Evolutionary conservation across 2,797 vertebrate genomes (phyloP).

Genomic region (Coregonus ussuriensis): DNA sequence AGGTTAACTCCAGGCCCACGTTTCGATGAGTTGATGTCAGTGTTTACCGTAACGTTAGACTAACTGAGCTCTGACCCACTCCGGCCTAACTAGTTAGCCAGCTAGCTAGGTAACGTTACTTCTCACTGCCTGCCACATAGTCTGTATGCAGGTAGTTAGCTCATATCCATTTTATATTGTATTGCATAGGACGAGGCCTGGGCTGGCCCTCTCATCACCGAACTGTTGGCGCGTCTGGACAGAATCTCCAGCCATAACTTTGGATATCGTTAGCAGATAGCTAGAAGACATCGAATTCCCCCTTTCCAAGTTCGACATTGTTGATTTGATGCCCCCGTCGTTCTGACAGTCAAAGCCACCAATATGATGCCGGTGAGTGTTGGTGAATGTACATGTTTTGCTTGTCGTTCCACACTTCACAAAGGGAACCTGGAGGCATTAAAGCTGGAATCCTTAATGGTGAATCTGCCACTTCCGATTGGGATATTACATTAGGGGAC

Average conservation of each 20-base stretch:
- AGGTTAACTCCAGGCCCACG: background rate
- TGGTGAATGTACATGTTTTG: background rate
- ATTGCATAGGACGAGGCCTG: background rate
- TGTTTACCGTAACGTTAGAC: background rate
- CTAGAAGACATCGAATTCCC: background rate
- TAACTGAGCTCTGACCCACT: background rate
- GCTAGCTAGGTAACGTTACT: background rate
- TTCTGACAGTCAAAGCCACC: conserved; percentile 38
- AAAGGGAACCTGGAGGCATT: background rate
- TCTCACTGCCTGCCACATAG: background rate
- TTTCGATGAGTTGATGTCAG: background rate
- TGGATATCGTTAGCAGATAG: conserved; percentile 1
- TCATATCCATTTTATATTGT: background rate
- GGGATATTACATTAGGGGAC: no score
- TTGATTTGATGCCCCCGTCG: conserved; percentile 44
- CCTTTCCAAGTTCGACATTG: background rate
- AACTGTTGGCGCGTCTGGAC: background rate
- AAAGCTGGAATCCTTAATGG: background rate
- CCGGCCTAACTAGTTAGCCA: background rate
- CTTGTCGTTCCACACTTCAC: background rate
- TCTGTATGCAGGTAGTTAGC: background rate
- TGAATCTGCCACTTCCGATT: background rate
- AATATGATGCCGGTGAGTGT: conserved; percentile 63
- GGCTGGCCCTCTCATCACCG: background rate
- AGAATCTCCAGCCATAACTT: background rate